Conservation (phyloP, 2,888 invertebrate genomes). For the Dinocampus coccinellae region DNA sequence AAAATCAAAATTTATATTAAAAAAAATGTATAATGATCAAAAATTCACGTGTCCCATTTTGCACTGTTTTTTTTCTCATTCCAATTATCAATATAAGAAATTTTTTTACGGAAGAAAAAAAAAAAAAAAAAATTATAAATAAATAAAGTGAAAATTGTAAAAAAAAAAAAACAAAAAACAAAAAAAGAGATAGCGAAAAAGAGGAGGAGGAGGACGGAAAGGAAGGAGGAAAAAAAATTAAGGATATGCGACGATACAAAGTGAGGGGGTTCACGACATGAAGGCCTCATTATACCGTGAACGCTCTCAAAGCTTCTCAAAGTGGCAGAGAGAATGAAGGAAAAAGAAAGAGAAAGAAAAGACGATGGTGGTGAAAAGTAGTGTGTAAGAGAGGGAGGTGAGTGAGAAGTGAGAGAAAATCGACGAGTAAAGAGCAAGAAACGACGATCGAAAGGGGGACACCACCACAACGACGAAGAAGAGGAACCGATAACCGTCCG, state of each 20-base stretch:
- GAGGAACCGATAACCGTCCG: constrained; percentile 60
- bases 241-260: constrained; percentile 50
- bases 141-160: no score
- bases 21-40: no score
- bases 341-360: constrained; percentile 17
- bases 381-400: no score
- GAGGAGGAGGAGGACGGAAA: constrained; percentile 5
- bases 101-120: no score
- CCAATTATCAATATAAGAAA: no score
- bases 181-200: not conserved
- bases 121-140: no score
- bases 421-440: not conserved
- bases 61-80: no score
- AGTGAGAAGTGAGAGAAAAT: constrained; percentile 32
- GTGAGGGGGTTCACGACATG: constrained; percentile 60
- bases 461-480: constrained; percentile 42
- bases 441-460: not conserved
- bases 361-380: no score
- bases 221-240: constrained; percentile 26
- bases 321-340: constrained; percentile 20
- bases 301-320: not conserved
- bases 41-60: no score
- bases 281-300: constrained; percentile 62
- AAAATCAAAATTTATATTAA: no score
- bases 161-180: constrained; percentile 26